Conservation (phyloP, 2,797 vertebrate species). For the Balearica regulorum region DNA sequence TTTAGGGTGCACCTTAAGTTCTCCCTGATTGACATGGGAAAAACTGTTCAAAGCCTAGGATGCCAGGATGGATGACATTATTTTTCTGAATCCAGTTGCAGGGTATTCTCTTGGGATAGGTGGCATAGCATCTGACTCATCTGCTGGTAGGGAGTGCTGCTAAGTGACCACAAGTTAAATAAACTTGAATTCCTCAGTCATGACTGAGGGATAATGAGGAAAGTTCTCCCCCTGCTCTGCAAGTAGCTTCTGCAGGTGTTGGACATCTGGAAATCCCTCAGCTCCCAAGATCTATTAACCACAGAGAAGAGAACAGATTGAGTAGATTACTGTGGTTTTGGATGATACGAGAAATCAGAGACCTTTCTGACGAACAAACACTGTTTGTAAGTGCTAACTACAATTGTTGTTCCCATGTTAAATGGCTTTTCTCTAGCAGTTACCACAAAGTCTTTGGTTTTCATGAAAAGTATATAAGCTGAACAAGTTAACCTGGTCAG, state of each 20-base stretch:
- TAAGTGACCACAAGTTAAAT: constrained; percentile 58
- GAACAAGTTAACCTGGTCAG: constrained; percentile 2
- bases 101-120: constrained; percentile 3
- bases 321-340: background rate
- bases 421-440: background rate
- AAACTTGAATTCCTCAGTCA: constrained; percentile 50
- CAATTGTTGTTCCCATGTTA: background rate
- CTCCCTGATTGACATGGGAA: constrained; percentile 2
- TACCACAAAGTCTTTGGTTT: background rate
- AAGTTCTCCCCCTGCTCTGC: background rate
- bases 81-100: constrained; percentile 3
- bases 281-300: background rate
- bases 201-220: constrained; percentile 38
- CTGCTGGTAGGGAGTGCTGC: constrained; percentile 29
- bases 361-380: background rate
- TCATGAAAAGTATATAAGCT: background rate
- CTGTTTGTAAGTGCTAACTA: background rate
- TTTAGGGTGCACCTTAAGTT: background rate
- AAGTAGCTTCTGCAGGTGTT: constrained; percentile 49
- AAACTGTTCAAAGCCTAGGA: background rate
- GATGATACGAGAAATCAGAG: background rate
- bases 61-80: background rate
- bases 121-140: constrained; percentile 50
- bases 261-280: constrained; percentile 30
- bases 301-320: background rate